Percentiles rank a stretch among this genome's conserved stretches.
phyloP scores from a whole-genome alignment of 2,113 vertebrate genomes.

The Hippoglossus stenolepis region DNA sequence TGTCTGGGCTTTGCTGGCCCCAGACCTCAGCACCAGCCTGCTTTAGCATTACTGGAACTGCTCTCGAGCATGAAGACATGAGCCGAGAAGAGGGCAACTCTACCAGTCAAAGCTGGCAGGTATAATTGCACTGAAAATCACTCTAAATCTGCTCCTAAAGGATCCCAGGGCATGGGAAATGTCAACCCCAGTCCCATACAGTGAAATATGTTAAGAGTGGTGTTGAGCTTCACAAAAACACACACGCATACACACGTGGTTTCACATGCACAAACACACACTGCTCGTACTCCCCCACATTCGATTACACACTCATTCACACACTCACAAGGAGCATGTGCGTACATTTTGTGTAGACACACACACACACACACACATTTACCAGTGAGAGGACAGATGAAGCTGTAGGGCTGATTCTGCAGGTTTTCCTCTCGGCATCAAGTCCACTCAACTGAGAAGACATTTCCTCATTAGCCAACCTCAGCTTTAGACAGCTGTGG shows the following conservation, averaged over 20 bases:
- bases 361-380: conserved; percentile 34
- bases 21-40: conserved; percentile 34
- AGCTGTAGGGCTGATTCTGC: conserved; percentile 83
- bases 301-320: conserved; percentile 39
- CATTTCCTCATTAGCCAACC: conserved; percentile 83
- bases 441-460: conserved; percentile 83
- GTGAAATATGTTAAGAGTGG: conserved; percentile 76
- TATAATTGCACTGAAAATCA: conserved; percentile 86
- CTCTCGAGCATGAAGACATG: conserved; percentile 77
- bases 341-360: conserved; percentile 33
- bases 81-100: conserved; percentile 74
- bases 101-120: conserved; percentile 82
- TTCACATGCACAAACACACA: conserved; percentile 58
- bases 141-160: conserved; percentile 82
- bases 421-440: conserved; percentile 81
- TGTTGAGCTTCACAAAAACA: conserved; percentile 45
- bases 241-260: conserved; percentile 20
- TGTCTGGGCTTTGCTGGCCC: conserved; percentile 28
- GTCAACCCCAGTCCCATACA: conserved; percentile 77
- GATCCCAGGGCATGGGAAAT: conserved; percentile 74
- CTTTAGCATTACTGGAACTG: conserved; percentile 46
- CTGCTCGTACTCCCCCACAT: conserved; percentile 51
- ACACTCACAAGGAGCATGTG: conserved; percentile 23
- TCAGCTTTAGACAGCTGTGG: conserved; percentile 81
- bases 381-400: conserved; percentile 76